Evolutionary conservation across 2,888 invertebrate species (phyloP).

Genomic region (Eristalis intricaria): DNA sequence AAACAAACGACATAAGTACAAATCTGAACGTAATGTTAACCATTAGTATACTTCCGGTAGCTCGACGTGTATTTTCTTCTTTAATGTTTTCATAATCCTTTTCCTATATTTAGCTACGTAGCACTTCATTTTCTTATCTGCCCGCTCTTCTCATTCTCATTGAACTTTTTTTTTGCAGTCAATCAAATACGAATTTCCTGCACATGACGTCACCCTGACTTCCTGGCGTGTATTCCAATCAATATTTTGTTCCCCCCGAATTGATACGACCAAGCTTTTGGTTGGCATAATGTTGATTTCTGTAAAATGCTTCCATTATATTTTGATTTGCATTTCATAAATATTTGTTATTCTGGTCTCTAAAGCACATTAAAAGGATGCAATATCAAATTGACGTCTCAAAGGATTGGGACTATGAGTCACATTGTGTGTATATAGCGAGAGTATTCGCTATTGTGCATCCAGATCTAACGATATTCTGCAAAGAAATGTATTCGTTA

Average conservation of each 20-base stretch:
- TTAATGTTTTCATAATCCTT: conserved; percentile 34
- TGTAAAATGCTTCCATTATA: background rate
- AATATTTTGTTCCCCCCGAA: conserved; percentile 10
- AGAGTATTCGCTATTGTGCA: background rate
- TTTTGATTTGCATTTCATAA: too few species aligned
- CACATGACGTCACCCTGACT: conserved; percentile 55
- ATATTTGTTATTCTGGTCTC: too few species aligned
- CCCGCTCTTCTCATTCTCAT: background rate
- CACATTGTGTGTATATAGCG: conserved; percentile 11
- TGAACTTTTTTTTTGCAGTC: conserved; percentile 12
- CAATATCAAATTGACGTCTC: background rate
- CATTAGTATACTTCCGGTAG: conserved; percentile 52
- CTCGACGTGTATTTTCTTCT: conserved; percentile 30
- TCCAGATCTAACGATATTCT: background rate
- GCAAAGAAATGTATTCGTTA: conserved; percentile 11
- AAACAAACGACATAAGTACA: conserved; percentile 2
- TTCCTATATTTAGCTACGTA: conserved; percentile 38
- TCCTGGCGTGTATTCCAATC: conserved; percentile 44
- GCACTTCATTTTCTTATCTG: conserved; percentile 5
- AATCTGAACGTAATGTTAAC: conserved; percentile 38
- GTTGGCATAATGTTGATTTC: background rate
- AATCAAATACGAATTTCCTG: conserved; percentile 34
- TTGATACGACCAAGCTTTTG: background rate
- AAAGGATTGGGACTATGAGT: conserved; percentile 35
- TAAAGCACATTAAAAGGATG: background rate